Percentiles rank a stretch among this genome's conserved stretches.
phyloP scores from a whole-genome alignment of 2,888 invertebrate genomes.

The Pyralis farinalis region DNA sequence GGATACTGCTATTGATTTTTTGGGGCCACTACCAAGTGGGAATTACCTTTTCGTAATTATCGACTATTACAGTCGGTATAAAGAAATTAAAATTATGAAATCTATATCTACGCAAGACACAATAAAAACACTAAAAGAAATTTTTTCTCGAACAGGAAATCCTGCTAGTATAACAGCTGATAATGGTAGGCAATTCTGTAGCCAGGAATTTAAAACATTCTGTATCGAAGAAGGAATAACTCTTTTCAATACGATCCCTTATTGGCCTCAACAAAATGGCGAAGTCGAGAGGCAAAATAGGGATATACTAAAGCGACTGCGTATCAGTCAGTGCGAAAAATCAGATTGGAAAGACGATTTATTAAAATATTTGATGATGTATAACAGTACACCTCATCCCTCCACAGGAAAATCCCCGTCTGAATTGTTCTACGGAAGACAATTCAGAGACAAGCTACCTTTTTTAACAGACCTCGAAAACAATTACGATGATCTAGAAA shows the following conservation, averaged over 20 bases:
- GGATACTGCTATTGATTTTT: constrained; percentile 28
- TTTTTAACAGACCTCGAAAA: too few species aligned
- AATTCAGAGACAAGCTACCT: too few species aligned
- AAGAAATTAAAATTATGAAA: constrained; percentile 12
- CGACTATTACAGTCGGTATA: constrained; percentile 16
- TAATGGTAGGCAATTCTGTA: constrained; percentile 24
- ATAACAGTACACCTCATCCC: constrained; percentile 26
- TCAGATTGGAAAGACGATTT: constrained; percentile 19
- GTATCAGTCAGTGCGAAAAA: constrained; percentile 19
- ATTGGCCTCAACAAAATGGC: constrained; percentile 29
- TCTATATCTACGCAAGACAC: too few species aligned
- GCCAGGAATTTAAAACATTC: constrained; percentile 19
- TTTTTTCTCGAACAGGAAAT: constrained; percentile 16
- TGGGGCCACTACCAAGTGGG: constrained; percentile 19
- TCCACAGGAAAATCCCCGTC: constrained; percentile 24
- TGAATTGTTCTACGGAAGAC: too few species aligned
- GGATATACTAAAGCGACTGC: constrained; percentile 25
- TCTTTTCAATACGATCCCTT: constrained; percentile 21
- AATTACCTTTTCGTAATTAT: constrained; percentile 20
- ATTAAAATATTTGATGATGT: constrained; percentile 23
- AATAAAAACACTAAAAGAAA: constrained; percentile 10
- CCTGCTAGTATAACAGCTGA: constrained; percentile 21
- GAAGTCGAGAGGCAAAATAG: constrained; percentile 32
- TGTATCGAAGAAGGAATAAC: constrained; percentile 18
- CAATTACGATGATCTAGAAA: too few species aligned